These are phyloP conservation scores for Bugulina stolonifera DNA, from an alignment of 2,888 invertebrate genomes.

Conservation along the genomic window DNA sequence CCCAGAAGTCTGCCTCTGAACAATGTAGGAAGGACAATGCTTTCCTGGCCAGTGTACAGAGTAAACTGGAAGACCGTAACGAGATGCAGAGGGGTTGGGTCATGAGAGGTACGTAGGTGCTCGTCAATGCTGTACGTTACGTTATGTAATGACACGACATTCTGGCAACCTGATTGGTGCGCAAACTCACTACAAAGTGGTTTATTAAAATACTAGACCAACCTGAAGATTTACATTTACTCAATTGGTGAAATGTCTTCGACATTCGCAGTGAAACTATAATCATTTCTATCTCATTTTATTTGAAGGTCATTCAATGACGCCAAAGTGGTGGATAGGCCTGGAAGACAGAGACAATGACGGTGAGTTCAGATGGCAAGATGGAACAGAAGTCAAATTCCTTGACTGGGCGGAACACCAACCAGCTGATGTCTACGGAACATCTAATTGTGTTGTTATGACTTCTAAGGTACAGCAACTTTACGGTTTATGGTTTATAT, in stretches of 20 bases:
- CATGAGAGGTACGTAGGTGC: background rate
- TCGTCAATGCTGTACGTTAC: no score
- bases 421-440: background rate
- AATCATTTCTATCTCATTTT: no score
- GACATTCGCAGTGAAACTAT: no score
- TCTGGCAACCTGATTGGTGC: no score
- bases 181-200: no score
- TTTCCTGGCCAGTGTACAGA: background rate
- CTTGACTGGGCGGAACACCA: conserved; percentile 12
- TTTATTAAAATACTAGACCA: no score
- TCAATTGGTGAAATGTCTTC: no score
- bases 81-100: background rate
- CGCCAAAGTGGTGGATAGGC: background rate
- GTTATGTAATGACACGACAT: no score
- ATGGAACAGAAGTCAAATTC: background rate
- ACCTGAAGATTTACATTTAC: no score
- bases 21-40: background rate
- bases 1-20: background rate
- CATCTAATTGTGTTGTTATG: background rate
- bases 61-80: conserved; percentile 2
- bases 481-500: no score
- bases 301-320: conserved; percentile 3
- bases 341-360: conserved; percentile 14
- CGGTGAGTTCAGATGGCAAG: background rate
- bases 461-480: background rate